phyloP scores from a whole-genome alignment of 2,113 vertebrate genomes.

The Turdus rufiventris region DNA sequence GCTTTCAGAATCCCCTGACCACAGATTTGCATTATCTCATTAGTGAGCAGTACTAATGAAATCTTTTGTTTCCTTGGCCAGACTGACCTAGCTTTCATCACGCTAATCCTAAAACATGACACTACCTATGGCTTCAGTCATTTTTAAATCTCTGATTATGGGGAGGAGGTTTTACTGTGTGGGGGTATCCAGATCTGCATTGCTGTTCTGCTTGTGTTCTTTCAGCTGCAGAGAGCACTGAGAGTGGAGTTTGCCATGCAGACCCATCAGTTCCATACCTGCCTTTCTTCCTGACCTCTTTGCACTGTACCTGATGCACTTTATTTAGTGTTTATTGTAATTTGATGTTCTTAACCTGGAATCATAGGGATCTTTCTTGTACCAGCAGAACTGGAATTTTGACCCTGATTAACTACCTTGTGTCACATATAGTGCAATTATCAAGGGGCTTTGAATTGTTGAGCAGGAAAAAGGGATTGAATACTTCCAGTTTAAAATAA shows the following conservation, averaged over 20 bases:
- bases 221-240: not conserved
- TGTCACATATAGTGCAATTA: not conserved
- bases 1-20: not conserved
- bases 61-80: slow-evolving; percentile 26
- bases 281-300: slow-evolving; percentile 58
- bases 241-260: not conserved
- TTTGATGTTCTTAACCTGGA: slow-evolving; percentile 21
- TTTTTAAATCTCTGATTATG: not conserved
- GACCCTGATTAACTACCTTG: slow-evolving; percentile 34
- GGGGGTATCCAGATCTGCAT: not conserved
- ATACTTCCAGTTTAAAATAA: slow-evolving; percentile 11
- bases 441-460: not conserved
- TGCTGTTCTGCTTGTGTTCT: not conserved
- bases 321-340: slow-evolving; percentile 60
- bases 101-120: not conserved
- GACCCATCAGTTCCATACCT: not conserved
- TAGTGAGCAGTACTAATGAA: slow-evolving; percentile 45
- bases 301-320: slow-evolving; percentile 80
- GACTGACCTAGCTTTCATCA: slow-evolving; percentile 8
- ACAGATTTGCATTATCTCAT: slow-evolving; percentile 15
- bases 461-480: slow-evolving; percentile 23
- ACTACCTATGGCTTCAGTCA: not conserved
- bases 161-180: not conserved
- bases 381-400: slow-evolving; percentile 53
- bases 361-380: slow-evolving; percentile 26